Base-by-base conservation (phyloP, 35 echinoderm and acorn worm species). In the Stichopus chloronotus region DNA sequence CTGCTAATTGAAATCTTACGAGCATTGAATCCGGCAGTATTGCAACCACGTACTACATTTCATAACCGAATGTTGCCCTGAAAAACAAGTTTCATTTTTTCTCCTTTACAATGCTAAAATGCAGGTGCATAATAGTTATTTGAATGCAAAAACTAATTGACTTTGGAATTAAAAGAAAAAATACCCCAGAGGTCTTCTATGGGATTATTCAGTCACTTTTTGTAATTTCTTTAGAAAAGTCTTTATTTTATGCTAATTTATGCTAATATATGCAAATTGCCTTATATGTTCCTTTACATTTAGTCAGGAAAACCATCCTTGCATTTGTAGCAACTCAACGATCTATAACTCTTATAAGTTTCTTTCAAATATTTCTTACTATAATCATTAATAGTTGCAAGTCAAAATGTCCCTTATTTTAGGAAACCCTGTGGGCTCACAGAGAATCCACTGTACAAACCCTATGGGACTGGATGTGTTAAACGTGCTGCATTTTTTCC, bases 361-460 rank as follows among this genome's bases (percentile, higher is more conserved):
- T 78, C 9, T 20, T 78, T 16, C 76, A 10, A 78, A 16, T 78
- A 78, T 20, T 78, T 16, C 76, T 30, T 1, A 8, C 9, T 10
- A 61, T 78, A n/a, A 78, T 1, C 7, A n/a, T 16, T 78, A n/a
- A 1, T 20, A 78, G n/a, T 13, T 11, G n/a, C 65, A 71, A 71
- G 65, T 71, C 65, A 78, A 78, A 78, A 78, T 78, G 74, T 8
- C 6, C 20, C 11, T 17, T 78, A 17, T 43, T 17, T n/a, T 78
- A 78, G 8, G 20, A 78, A 78, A 78, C 25, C 76, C 19, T 78
- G 76, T 78, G 76, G 76, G 25, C 76, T 22, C 25, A 78, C 6
- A 23, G 25, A 78, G 76, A 78, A 78, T 78, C 2, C 25, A 43
- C 76, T 78, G 76, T 78, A 78, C 76, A 78, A 78, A 78, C 76